A percentile compares a stretch with the other conserved stretches of the same genome.
Conservation (phyloP, 2,797 vertebrate species). For the Poliocrania exsul region DNA sequence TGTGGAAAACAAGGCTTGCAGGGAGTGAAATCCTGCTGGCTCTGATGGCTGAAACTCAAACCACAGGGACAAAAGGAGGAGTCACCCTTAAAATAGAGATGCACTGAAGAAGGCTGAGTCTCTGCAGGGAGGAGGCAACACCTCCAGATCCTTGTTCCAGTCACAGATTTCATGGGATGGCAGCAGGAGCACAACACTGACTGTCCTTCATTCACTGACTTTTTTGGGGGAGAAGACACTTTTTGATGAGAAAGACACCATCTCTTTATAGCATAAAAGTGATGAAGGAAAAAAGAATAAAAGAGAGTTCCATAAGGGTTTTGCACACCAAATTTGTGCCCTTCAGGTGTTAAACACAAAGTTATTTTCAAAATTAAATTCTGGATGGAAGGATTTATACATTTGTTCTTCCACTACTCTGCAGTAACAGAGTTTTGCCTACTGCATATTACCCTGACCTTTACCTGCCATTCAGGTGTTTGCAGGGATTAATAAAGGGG, state of each 20-base stretch:
- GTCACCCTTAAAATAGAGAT: neutral
- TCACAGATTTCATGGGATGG: neutral
- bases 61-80: neutral
- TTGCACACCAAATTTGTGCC: neutral
- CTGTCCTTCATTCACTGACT: neutral
- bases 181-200: neutral
- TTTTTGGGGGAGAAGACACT: accelerated
- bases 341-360: accelerated
- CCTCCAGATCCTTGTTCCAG: neutral
- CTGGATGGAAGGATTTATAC: neutral
- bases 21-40: neutral
- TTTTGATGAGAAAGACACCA: neutral
- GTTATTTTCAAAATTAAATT: neutral
- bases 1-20: neutral
- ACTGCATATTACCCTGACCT: neutral
- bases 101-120: neutral
- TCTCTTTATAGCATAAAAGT: neutral
- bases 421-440: neutral
- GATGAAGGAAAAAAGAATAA: too few species aligned
- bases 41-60: neutral
- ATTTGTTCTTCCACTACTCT: neutral
- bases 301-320: neutral
- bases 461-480: neutral
- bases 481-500: neutral
- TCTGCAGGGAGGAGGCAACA: neutral